Evolutionary conservation across 2,888 invertebrate genomes (phyloP), one percentile per base, ranked within the genome.

Genomic region (Penaeus monodon): DNA sequence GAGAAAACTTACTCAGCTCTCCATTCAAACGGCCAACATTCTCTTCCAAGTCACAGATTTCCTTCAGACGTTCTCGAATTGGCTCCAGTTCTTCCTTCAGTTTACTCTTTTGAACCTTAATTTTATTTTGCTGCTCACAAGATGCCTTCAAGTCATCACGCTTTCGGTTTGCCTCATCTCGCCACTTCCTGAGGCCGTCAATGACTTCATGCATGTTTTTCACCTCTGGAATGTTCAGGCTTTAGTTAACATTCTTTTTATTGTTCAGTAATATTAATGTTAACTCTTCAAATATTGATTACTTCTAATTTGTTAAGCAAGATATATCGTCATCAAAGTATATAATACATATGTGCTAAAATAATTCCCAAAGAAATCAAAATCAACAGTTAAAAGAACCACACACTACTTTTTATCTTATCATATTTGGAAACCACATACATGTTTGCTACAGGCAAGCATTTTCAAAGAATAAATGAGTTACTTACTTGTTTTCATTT

Each of bases 71-170:
- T 78, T 89, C 88, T 14, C 89, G 66, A 17, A 84, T 49, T 17
- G 86, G 79, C 20, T 89, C 57, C 90, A 90, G 79, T 90, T 91
- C 76, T 90, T 91, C 73, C 24, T 88, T 88, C 65, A 92, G 91
- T 90, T 91, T 57, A 14, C 90, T 81, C 79, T 90, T 73, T 44
- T 80, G 66, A 6, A 78, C 81, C 24, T 85, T 29, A n/a, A 91
- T 63, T 20, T 87, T 88, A 38, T 89, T 85, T 44, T 91, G 86
- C 4, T 86, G 79, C n/a, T 78, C 85, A 64, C 91, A 90, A n/a
- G 88, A 85, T 65, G 90, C 90, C 87, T 91, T 90, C 78, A 91
- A 81, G 3, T 89, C 84, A 63, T 86, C 38, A 63, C 89, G 89
- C 74, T 84, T 88, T 1, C 76, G 22, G 22, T 80, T 86, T 73